Conservation (phyloP, 2,888 invertebrate species). For the Mythimna lalbum region DNA sequence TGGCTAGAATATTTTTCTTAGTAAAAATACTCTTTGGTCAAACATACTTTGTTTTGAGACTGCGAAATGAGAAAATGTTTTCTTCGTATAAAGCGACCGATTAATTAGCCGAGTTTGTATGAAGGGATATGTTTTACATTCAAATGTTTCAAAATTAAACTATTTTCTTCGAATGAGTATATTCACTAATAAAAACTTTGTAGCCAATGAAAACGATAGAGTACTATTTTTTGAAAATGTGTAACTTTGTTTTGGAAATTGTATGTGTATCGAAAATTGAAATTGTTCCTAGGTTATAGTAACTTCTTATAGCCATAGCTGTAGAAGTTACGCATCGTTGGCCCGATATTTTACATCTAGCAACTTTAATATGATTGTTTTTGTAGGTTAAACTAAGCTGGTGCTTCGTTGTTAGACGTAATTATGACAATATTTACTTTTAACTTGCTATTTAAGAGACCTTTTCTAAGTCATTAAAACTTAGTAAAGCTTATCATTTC, state of each 20-base stretch:
- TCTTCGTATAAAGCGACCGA: conserved; percentile 7
- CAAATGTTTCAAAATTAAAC: background rate
- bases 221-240: conserved; percentile 18
- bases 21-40: background rate
- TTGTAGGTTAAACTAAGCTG: conserved; percentile 33
- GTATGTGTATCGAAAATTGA: conserved; percentile 3
- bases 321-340: conserved; percentile 17
- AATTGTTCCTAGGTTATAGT: background rate
- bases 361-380: conserved; percentile 20
- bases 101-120: conserved; percentile 24
- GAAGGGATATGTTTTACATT: background rate
- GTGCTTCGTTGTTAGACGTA: conserved; percentile 48
- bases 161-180: conserved; percentile 12
- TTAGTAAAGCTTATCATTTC: conserved; percentile 17
- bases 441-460: conserved; percentile 37
- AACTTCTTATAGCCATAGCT: background rate
- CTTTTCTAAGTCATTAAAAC: conserved; percentile 43
- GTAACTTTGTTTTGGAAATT: background rate
- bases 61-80: conserved; percentile 2
- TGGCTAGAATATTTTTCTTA: conserved; percentile 5
- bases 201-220: background rate
- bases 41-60: background rate
- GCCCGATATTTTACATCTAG: conserved; percentile 13
- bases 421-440: conserved; percentile 51
- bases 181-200: conserved; percentile 19